Percentiles rank a stretch among this genome's conserved stretches.
phyloP scores from a whole-genome alignment of 23 tunicate species.

The Ciona savignyi region DNA sequence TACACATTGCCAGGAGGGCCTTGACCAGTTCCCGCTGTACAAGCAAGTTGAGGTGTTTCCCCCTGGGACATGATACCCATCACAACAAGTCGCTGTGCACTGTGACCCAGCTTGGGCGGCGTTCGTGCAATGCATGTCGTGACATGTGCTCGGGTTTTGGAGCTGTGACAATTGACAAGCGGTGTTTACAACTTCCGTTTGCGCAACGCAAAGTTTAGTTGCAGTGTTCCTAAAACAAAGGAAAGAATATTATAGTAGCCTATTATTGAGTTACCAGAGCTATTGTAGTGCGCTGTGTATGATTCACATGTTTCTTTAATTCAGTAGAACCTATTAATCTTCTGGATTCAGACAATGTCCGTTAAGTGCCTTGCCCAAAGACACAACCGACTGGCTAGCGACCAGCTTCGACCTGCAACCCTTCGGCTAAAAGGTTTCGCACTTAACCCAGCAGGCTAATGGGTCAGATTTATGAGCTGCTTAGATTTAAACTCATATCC shows the following conservation, averaged over 20 bases:
- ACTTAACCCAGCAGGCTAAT: no score
- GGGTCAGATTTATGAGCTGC: no score
- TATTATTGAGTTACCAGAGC: no score
- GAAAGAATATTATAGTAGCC: not conserved
- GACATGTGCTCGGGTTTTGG: slow-evolving; percentile 21
- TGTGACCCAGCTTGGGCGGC: slow-evolving; percentile 40
- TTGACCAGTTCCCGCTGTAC: slow-evolving; percentile 71
- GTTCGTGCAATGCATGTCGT: slow-evolving; percentile 6
- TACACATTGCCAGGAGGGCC: slow-evolving; percentile 35
- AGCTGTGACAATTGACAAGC: slow-evolving; percentile 7
- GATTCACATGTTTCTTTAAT: no score
- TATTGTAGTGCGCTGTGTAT: no score
- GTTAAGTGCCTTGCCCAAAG: no score
- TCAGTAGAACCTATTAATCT: no score
- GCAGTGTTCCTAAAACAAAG: slow-evolving; percentile 19
- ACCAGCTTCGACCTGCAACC: no score
- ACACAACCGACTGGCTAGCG: no score
- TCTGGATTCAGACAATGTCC: no score
- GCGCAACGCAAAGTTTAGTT: slow-evolving; percentile 41
- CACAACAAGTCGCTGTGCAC: slow-evolving; percentile 48
- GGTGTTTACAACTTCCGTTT: slow-evolving; percentile 6
- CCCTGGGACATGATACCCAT: slow-evolving; percentile 22
- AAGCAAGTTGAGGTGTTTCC: slow-evolving; percentile 15
- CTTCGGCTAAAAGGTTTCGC: no score
- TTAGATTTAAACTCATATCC: no score